phyloP scores from a whole-genome alignment of 2,113 vertebrate genomes.

The Pluvianellus socialis region DNA sequence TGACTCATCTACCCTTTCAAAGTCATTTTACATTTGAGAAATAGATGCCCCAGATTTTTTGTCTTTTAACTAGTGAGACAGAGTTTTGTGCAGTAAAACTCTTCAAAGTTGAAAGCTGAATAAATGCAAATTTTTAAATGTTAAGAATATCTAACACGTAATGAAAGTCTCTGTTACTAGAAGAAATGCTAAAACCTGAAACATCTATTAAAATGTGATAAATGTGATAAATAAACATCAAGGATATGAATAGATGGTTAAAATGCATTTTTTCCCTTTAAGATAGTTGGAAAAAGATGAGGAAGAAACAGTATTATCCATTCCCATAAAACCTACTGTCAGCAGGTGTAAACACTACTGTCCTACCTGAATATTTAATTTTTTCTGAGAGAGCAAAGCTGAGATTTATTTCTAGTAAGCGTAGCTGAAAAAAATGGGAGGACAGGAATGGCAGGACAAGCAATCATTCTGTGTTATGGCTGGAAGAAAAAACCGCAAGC shows the following conservation, averaged over 20 bases:
- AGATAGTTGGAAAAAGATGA: neutral
- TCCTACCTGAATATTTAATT: neutral
- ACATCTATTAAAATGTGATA: neutral
- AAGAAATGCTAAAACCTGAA: neutral
- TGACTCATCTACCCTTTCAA: neutral
- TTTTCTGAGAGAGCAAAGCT: neutral
- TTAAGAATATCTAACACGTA: neutral
- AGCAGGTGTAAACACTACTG: neutral
- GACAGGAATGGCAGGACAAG: neutral
- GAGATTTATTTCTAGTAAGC: neutral
- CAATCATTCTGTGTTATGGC: neutral
- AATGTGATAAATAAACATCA: neutral
- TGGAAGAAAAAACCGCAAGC: neutral
- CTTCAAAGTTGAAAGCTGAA: neutral
- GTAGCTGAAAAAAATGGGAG: neutral
- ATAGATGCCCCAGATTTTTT: neutral
- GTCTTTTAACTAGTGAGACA: neutral
- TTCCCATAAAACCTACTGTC: neutral
- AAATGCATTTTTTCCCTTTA: neutral
- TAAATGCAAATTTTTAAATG: neutral
- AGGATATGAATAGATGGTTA: neutral
- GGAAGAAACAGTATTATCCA: neutral
- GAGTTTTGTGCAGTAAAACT: neutral
- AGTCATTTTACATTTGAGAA: neutral
- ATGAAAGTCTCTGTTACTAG: neutral